Conservation (phyloP, 2,797 vertebrate species). For the Acomys russatus region DNA sequence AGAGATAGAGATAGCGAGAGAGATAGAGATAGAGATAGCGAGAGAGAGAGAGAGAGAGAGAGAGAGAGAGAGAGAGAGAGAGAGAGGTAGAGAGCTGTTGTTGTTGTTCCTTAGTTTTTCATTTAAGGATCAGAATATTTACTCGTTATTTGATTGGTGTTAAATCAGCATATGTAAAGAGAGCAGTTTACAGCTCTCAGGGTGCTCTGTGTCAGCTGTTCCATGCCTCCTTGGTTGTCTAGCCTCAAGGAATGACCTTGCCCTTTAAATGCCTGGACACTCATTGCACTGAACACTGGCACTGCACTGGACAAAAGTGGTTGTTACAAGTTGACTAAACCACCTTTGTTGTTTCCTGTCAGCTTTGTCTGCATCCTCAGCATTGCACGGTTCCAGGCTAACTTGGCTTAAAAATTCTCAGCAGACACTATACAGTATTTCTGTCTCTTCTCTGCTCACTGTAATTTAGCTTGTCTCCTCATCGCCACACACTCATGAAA, state of each 20-base stretch:
- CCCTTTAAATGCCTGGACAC: not conserved
- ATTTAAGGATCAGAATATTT: not conserved
- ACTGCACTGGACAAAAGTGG: not conserved
- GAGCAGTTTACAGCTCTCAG: not conserved
- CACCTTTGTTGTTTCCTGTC: not conserved
- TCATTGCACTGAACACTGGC: not conserved
- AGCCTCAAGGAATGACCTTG: not conserved
- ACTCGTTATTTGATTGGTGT: not conserved
- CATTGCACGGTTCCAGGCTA: not conserved
- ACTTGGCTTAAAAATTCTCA: not conserved
- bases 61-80: too few species aligned
- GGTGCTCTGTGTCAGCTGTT: not conserved
- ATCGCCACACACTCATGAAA: not conserved
- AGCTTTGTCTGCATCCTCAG: not conserved
- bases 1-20: too few species aligned
- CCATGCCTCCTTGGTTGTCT: not conserved
- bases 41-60: too few species aligned
- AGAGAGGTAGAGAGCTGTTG: too few species aligned
- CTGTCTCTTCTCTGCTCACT: not conserved
- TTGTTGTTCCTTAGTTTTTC: not conserved
- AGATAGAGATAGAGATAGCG: too few species aligned
- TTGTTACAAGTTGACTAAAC: not conserved
- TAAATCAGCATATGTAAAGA: not conserved
- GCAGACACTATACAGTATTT: not conserved
- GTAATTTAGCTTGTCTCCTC: not conserved